Evolutionary conservation across 2,888 invertebrate species (phyloP).

Genomic region (Perdita meconis): DNA sequence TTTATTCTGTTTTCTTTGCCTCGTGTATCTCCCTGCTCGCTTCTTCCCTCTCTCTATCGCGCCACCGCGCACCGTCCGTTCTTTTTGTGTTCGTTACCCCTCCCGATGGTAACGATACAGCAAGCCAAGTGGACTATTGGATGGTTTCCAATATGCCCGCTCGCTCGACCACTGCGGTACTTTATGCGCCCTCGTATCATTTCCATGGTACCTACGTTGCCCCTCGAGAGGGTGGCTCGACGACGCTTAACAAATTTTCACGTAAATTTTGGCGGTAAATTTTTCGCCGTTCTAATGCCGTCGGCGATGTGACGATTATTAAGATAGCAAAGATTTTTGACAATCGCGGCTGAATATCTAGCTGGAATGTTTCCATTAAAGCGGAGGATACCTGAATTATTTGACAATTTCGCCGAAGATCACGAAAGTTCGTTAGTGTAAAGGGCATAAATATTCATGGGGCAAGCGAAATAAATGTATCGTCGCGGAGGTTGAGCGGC

Average conservation of each 20-base stretch:
- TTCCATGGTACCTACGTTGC: constrained; percentile 54
- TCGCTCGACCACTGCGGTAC: constrained; percentile 66
- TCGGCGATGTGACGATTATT: no score
- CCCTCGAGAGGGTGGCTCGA: neutral
- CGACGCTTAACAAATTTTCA: constrained; percentile 16
- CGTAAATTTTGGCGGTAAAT: neutral
- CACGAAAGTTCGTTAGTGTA: constrained; percentile 13
- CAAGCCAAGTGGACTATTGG: constrained; percentile 72
- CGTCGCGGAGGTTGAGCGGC: neutral
- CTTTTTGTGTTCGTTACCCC: constrained; percentile 56
- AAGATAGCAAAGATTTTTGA: neutral
- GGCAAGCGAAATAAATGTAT: constrained; percentile 15
- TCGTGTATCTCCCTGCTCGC: neutral
- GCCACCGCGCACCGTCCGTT: neutral
- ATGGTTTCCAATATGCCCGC: constrained; percentile 72
- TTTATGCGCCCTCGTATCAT: constrained; percentile 66
- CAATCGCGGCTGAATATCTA: neutral
- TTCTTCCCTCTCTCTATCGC: neutral
- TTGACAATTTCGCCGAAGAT: constrained; percentile 17
- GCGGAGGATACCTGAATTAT: constrained; percentile 22
- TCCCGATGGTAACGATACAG: constrained; percentile 55
- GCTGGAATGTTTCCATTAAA: constrained; percentile 19
- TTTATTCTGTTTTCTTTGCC: constrained; percentile 23
- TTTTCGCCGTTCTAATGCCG: no score
- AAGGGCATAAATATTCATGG: constrained; percentile 45